Evolutionary conservation across 1,140 invertebrate genomes (phyloP).

Genomic region (Aphaenogaster rudis): DNA sequence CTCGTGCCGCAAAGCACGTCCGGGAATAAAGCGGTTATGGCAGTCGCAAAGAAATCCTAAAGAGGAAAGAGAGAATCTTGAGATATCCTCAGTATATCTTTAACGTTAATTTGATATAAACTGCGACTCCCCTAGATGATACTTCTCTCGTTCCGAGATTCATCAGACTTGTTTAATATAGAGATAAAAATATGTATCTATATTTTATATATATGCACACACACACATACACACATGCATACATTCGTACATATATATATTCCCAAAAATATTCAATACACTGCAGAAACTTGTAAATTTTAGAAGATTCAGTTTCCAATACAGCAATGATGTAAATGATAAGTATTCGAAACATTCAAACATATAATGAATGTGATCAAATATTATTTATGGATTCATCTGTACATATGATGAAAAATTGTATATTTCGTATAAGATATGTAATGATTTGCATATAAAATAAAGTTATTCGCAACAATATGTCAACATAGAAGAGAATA

Average conservation of each 20-base stretch:
- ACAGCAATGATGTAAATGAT: conserved; percentile 53
- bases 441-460: conserved; percentile 55
- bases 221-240: background rate
- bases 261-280: conserved; percentile 26
- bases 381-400: conserved; percentile 59
- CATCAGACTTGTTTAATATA: conserved; percentile 14
- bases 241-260: conserved; percentile 23
- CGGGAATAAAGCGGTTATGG: conserved; percentile 54
- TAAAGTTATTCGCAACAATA: conserved; percentile 43
- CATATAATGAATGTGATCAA: background rate
- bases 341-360: conserved; percentile 22
- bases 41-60: conserved; percentile 74
- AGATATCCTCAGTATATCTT: conserved; percentile 38
- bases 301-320: conserved; percentile 43
- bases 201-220: conserved; percentile 33
- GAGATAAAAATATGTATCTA: conserved; percentile 47
- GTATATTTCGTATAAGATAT: conserved; percentile 72
- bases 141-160: conserved; percentile 15
- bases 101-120: conserved; percentile 37
- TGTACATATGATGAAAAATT: conserved; percentile 72
- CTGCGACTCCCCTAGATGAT: background rate
- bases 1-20: conserved; percentile 80
- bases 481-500: background rate
- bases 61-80: conserved; percentile 6
- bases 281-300: conserved; percentile 45